Evolutionary conservation across 2,797 vertebrate genomes (phyloP).

Genomic region (Harpagifer antarcticus): DNA sequence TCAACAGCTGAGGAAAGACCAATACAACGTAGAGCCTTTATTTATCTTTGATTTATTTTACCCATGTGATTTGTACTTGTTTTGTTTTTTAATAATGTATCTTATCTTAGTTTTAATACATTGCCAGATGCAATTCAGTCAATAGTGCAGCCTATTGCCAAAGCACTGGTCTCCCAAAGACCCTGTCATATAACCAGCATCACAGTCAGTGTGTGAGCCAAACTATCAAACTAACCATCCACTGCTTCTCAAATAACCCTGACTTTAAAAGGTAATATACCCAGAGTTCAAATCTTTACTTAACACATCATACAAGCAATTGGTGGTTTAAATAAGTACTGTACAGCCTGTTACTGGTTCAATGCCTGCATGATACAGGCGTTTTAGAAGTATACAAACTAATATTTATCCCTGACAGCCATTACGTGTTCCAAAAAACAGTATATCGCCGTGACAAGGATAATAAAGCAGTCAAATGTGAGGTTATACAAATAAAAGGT

Average conservation of each 20-base stretch:
- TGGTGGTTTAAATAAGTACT: slow-evolving; percentile 24
- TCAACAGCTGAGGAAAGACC: slow-evolving; percentile 26
- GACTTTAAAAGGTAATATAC: slow-evolving; percentile 38
- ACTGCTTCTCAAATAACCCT: slow-evolving; percentile 35
- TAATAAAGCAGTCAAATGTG: slow-evolving; percentile 41
- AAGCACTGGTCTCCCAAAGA: slow-evolving; percentile 25
- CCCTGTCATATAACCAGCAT: slow-evolving; percentile 35
- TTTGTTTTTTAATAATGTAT: slow-evolving; percentile 22
- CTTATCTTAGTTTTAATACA: slow-evolving; percentile 28
- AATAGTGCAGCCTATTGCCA: slow-evolving; percentile 28
- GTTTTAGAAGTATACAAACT: slow-evolving; percentile 46
- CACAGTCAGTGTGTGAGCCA: slow-evolving; percentile 32
- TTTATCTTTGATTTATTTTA: slow-evolving; percentile 23
- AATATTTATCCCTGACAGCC: slow-evolving; percentile 38
- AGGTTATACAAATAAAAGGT: background rate
- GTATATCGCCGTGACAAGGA: slow-evolving; percentile 44
- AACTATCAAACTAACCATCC: slow-evolving; percentile 24
- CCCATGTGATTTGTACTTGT: slow-evolving; percentile 14
- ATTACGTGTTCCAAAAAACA: slow-evolving; percentile 45
- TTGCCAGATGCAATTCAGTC: slow-evolving; percentile 21
- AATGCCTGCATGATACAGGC: slow-evolving; percentile 16
- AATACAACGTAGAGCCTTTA: slow-evolving; percentile 21
- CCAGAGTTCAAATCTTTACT: slow-evolving; percentile 5
- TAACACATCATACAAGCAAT: slow-evolving; percentile 26
- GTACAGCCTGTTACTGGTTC: slow-evolving; percentile 2